Evolutionary conservation across 2,888 invertebrate species (phyloP).

Genomic region (Drosophila peninsularis): DNA sequence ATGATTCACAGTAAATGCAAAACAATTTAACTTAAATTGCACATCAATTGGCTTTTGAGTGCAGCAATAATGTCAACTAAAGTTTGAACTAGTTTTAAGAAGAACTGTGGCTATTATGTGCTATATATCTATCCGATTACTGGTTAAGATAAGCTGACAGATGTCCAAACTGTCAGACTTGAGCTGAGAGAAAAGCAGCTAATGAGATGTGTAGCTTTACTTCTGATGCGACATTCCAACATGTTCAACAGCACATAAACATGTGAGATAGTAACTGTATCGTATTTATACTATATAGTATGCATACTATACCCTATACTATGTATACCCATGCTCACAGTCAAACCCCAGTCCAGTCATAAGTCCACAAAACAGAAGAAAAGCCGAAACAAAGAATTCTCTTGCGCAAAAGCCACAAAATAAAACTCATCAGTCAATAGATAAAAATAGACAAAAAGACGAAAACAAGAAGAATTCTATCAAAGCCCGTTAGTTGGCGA

Average conservation of each 20-base stretch:
- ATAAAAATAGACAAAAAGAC: constrained; percentile 8
- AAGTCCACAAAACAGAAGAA: neutral
- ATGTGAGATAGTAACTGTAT: neutral
- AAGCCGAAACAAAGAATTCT: neutral
- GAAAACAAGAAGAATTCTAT: neutral
- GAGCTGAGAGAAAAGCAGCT: neutral
- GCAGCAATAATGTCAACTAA: neutral
- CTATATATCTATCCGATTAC: neutral
- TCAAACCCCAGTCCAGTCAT: neutral
- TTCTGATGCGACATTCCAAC: too few species aligned
- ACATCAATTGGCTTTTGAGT: neutral
- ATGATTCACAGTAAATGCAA: neutral
- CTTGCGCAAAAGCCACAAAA: constrained; percentile 7
- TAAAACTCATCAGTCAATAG: constrained; percentile 9
- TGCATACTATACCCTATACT: neutral
- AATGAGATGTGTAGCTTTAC: neutral
- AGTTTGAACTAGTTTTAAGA: neutral
- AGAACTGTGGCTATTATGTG: neutral
- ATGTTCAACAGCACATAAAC: too few species aligned
- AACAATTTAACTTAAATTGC: neutral
- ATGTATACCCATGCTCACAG: too few species aligned
- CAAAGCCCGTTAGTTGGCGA: constrained; percentile 26
- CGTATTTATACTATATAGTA: too few species aligned
- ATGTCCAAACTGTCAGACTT: too few species aligned
- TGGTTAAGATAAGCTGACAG: too few species aligned